Evolutionary conservation across 2,888 invertebrate species (phyloP).

Genomic region (Dendrolimus houi): DNA sequence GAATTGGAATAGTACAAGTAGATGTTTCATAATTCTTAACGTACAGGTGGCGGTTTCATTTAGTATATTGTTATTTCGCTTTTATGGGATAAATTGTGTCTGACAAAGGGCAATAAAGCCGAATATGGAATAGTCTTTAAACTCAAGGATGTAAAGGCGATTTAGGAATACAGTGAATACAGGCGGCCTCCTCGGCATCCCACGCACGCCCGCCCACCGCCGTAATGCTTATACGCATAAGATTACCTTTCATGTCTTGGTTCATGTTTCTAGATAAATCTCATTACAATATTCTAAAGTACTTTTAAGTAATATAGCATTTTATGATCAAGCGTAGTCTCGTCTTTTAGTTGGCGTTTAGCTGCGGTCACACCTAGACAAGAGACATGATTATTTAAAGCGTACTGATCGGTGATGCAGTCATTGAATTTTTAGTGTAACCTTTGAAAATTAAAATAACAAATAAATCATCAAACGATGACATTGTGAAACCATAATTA

Average conservation of each 20-base stretch:
- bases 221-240: too few relatives aligned
- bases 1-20: constrained; percentile 21
- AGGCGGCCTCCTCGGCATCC: constrained; percentile 36
- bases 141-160: constrained; percentile 42
- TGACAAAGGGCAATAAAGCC: constrained; percentile 38
- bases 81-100: constrained; percentile 31
- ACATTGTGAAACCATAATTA: too few relatives aligned
- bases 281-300: too few relatives aligned
- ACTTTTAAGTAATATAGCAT: too few relatives aligned
- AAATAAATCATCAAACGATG: too few relatives aligned
- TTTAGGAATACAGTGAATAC: constrained; percentile 22
- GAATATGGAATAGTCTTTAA: constrained; percentile 41
- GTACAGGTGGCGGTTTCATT: constrained; percentile 27
- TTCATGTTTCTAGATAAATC: too few relatives aligned
- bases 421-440: too few relatives aligned
- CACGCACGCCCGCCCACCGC: constrained; percentile 51
- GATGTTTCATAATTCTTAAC: constrained; percentile 18
- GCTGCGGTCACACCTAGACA: not conserved
- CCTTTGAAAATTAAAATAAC: too few relatives aligned
- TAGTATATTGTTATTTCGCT: constrained; percentile 25
- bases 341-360: too few relatives aligned
- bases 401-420: too few relatives aligned
- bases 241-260: too few relatives aligned
- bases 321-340: too few relatives aligned
- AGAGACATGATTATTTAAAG: not conserved